Evolutionary conservation across 2,888 invertebrate genomes (phyloP), one percentile per base, ranked within the genome.

Genomic region (Volucella inanis): DNA sequence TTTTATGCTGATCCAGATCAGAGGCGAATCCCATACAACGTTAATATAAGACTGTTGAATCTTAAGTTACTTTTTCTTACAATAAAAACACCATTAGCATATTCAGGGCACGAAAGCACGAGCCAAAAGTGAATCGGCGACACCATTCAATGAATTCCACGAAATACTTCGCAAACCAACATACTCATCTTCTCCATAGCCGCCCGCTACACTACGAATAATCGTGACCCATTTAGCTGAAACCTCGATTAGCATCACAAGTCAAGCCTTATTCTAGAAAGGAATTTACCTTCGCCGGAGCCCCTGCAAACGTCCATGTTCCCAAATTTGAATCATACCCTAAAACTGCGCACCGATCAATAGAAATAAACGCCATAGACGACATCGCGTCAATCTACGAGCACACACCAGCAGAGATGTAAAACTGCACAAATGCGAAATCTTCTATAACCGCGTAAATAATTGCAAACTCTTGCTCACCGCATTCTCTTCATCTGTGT

Each of bases 291-390:
- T 71, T 55, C 50, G 47, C 54, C 52, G 54, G 18, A 45, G 54
- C 68, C 62, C 68, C 65, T 31, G 62, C 49, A 68, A 77, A 61
- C 38, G 82, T 72, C 82, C 77, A 68, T 83, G 78, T 83, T 74
- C 68, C 70, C 14, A 70, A 70, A 31, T 31, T 81, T 52, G 52
- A 61, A 50, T 52, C 45, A 14, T 4, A 67, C 67, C 68, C 74
- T 52, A 18, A 55, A 41, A 45, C 3, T 49, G 31, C 39, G 49
- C 50, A 57, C 49, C 55, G 64, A 62, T 31, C 31, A 31, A 31
- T 6, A 31, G 4, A 31, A 31, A 31, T 31, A 74, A 57, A 55
- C 52, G 47, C 45, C 50, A 47, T 8, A 62, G 64, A 74, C 71
- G 61, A 65, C 65, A 50, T 59, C n/a, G 11, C 15, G 43, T 12